Conservation (phyloP, 1,140 invertebrate species). For the Vollenhovia emeryi region DNA sequence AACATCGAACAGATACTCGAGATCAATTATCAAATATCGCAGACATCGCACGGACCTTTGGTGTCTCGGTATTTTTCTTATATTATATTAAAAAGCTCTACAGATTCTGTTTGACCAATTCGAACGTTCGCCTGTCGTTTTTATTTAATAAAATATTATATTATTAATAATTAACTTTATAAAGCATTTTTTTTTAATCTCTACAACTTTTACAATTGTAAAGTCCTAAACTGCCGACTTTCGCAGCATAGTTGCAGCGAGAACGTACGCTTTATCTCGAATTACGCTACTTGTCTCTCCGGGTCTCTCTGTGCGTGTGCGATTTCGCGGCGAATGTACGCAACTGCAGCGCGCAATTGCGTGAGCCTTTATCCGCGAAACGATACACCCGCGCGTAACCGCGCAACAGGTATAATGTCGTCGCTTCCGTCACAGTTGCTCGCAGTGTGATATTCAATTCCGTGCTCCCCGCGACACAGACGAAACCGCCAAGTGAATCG, state of each 20-base stretch:
- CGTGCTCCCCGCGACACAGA: neutral
- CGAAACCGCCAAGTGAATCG: neutral
- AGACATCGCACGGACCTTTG: neutral
- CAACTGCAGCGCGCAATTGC: neutral
- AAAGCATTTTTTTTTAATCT: neutral
- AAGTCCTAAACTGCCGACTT: neutral
- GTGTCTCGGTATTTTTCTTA: neutral
- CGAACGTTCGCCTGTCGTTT: no score
- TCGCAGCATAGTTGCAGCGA: neutral
- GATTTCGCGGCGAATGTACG: neutral
- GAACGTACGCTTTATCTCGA: neutral
- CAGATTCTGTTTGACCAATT: neutral
- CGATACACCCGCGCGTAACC: slow-evolving; percentile 8
- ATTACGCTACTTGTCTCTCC: neutral
- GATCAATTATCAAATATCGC: neutral
- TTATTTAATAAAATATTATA: no score
- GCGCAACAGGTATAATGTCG: slow-evolving; percentile 10
- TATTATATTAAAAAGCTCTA: neutral
- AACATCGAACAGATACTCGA: neutral
- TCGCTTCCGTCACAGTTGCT: slow-evolving; percentile 1
- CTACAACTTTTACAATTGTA: neutral
- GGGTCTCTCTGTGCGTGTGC: neutral
- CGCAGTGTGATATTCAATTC: slow-evolving; percentile 29
- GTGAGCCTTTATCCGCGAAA: neutral
- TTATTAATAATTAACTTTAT: no score